phyloP scores from a whole-genome alignment of 2,113 vertebrate genomes.

The Psilopogon haemacephalus region DNA sequence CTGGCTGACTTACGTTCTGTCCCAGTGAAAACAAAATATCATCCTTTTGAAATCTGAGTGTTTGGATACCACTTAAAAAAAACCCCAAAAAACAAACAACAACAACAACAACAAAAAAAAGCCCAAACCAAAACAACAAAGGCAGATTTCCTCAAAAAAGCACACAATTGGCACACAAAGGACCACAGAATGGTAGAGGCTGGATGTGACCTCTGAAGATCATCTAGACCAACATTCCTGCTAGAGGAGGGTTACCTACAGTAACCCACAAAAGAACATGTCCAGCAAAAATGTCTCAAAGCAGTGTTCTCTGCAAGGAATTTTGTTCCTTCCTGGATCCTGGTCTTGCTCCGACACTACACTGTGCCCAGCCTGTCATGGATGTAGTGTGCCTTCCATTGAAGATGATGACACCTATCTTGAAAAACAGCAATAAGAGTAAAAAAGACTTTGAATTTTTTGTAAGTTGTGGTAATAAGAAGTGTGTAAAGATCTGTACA shows the following conservation, averaged over 20 bases:
- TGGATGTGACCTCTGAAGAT: too few species aligned
- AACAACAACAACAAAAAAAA: too few species aligned
- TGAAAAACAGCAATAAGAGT: not conserved
- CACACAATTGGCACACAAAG: too few species aligned
- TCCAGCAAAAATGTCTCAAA: not conserved
- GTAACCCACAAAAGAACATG: not conserved
- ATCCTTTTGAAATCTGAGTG: not conserved
- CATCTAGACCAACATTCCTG: too few species aligned
- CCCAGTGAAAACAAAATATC: too few species aligned
- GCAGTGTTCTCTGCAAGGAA: not conserved
- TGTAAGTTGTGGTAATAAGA: not conserved
- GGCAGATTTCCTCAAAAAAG: not conserved
- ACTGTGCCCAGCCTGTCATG: not conserved
- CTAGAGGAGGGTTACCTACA: too few species aligned
- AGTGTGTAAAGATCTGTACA: not conserved
- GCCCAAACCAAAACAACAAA: too few species aligned
- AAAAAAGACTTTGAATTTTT: not conserved
- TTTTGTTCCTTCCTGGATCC: not conserved
- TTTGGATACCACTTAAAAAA: not conserved
- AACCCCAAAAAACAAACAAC: too few species aligned
- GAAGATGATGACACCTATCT: not conserved
- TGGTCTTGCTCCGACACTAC: not conserved
- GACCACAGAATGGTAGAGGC: too few species aligned
- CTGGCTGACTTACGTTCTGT: too few species aligned
- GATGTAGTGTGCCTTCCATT: rapidly evolving